Evolutionary conservation across 53 echinoderm and acorn worm species (phyloP).

Genomic region (Echinometra lucunter): DNA sequence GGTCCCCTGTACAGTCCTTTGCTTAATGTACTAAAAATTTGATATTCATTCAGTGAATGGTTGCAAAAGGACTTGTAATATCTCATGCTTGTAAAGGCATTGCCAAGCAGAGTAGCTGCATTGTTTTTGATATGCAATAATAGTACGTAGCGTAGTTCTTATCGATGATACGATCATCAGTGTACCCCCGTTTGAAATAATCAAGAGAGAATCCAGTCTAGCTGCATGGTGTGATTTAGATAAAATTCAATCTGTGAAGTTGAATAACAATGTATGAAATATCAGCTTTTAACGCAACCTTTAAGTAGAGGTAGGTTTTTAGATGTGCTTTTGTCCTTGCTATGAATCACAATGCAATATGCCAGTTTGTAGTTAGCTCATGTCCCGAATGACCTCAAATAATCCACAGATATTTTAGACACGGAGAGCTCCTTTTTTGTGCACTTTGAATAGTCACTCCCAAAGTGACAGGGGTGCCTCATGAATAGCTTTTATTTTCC

Average conservation of each 20-base stretch:
- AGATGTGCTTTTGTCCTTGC: background rate
- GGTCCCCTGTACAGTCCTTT: slow-evolving; percentile 9
- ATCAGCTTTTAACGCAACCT: background rate
- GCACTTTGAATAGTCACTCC: no score
- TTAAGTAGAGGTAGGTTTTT: background rate
- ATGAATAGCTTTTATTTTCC: no score
- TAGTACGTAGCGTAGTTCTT: background rate
- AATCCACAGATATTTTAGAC: no score
- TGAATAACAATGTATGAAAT: background rate
- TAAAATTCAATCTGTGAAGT: background rate
- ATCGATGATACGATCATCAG: background rate
- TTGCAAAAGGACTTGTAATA: background rate
- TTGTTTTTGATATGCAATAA: background rate
- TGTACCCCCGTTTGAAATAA: slow-evolving; percentile 1
- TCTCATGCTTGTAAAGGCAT: background rate
- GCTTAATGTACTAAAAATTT: slow-evolving; percentile 15
- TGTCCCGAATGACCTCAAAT: no score
- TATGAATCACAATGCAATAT: background rate
- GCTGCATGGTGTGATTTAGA: slow-evolving; percentile 46
- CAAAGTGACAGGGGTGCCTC: no score
- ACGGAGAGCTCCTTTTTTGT: no score
- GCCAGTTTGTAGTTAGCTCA: no score
- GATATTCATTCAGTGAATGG: slow-evolving; percentile 23
- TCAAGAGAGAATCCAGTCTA: background rate
- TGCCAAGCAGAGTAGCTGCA: background rate